Evolutionary conservation across 1,140 invertebrate species (phyloP).

Genomic region (Lepidotrigona ventralis): DNA sequence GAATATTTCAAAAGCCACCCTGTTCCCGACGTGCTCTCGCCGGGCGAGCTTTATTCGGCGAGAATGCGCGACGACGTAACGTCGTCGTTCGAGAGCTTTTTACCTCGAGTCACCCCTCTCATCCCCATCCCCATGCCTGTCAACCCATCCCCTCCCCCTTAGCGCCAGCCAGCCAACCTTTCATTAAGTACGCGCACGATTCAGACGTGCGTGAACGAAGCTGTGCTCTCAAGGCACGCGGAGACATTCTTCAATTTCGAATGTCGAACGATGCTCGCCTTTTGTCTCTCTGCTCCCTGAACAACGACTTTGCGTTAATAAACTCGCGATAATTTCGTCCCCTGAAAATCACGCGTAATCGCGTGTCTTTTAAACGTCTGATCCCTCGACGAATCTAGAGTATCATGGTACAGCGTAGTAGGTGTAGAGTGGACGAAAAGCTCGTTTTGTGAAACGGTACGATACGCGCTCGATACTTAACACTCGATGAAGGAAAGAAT

Average conservation of each 20-base stretch:
- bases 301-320: neutral
- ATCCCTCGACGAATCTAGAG: neutral
- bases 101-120: neutral
- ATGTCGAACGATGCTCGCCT: neutral
- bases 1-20: slow-evolving; percentile 53
- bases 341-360: too few relatives aligned
- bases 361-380: neutral
- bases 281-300: neutral
- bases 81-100: slow-evolving; percentile 38
- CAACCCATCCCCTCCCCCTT: neutral
- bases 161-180: slow-evolving; percentile 9
- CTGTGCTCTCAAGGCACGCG: slow-evolving; percentile 10
- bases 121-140: neutral
- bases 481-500: neutral
- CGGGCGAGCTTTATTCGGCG: slow-evolving; percentile 29
- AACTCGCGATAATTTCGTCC: neutral
- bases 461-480: too few relatives aligned
- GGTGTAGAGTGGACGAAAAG: neutral
- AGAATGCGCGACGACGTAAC: slow-evolving; percentile 2
- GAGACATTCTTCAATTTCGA: slow-evolving; percentile 6
- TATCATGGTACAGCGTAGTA: neutral
- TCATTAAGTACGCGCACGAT: slow-evolving; percentile 52
- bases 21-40: slow-evolving; percentile 46
- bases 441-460: neutral
- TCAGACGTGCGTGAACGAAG: slow-evolving; percentile 46